Conservation (phyloP, 2,113 vertebrate genomes). For the Xyliphius kryptos region DNA sequence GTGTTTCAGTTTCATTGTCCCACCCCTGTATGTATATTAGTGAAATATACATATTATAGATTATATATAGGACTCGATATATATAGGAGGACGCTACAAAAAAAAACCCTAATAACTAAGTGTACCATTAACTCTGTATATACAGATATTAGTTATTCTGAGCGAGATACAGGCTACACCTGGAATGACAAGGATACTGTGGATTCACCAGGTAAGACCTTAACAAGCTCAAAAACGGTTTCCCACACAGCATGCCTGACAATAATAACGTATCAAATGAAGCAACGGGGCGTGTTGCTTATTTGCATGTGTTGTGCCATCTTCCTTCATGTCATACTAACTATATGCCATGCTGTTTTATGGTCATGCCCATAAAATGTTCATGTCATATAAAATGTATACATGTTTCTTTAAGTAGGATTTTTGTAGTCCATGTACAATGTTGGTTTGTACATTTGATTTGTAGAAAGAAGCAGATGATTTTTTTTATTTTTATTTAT, state of each 20-base stretch:
- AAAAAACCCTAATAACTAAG: not conserved
- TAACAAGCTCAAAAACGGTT: not conserved
- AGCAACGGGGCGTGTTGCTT: conserved; percentile 34
- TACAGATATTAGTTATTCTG: conserved; percentile 60
- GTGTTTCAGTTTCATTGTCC: too few relatives aligned
- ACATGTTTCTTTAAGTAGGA: conserved; percentile 29
- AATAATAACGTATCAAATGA: conserved; percentile 8
- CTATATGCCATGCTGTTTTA: conserved; percentile 39
- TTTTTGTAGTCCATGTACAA: conserved; percentile 8
- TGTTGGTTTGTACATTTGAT: too few relatives aligned
- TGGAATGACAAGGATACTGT: conserved; percentile 57
- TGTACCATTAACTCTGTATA: conserved; percentile 43
- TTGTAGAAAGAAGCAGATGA: too few relatives aligned
- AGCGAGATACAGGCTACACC: conserved; percentile 59
- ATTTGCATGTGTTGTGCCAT: not conserved
- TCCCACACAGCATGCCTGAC: too few relatives aligned
- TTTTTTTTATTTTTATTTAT: too few relatives aligned
- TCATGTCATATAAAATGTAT: conserved; percentile 6
- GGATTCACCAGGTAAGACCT: conserved; percentile 58
- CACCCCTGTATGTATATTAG: too few relatives aligned
- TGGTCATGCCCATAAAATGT: conserved; percentile 41
- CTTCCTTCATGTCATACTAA: conserved; percentile 24
- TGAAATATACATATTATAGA: too few relatives aligned
- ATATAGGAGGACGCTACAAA: not conserved
- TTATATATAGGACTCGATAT: too few relatives aligned